A percentile compares a stretch with the other conserved stretches of the same genome.
Evolutionary conservation across 1,140 invertebrate species (phyloP).

Genomic region (Stegodyphus mimosarum): DNA sequence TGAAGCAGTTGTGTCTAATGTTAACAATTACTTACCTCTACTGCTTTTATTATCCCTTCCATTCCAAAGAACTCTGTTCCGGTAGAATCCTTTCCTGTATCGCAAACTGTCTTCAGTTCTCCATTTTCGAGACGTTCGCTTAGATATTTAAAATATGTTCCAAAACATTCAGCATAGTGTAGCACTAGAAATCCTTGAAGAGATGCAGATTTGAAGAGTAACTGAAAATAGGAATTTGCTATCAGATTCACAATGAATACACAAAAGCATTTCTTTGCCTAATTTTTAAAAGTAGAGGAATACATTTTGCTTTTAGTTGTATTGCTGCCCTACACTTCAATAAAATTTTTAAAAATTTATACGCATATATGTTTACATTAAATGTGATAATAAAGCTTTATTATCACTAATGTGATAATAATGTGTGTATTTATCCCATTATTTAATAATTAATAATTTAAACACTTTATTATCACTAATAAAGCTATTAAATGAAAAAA

Average conservation of each 20-base stretch:
- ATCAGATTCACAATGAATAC: no score
- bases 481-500: no score
- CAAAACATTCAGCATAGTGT: constrained; percentile 12
- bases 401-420: no score
- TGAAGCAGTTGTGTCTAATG: no score
- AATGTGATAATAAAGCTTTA: no score
- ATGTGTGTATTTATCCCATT: no score
- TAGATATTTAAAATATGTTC: constrained; percentile 29
- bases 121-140: constrained; percentile 18
- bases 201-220: constrained; percentile 31
- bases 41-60: constrained; percentile 38
- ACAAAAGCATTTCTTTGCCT: no score
- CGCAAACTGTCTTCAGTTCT: constrained; percentile 15
- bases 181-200: constrained; percentile 19
- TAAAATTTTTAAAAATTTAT: no score
- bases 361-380: no score
- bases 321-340: no score
- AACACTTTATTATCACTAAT: no score
- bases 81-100: constrained; percentile 4
- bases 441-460: no score
- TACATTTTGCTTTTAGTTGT: background rate
- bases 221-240: background rate
- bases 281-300: background rate
- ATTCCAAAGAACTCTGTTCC: constrained; percentile 31
- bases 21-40: constrained; percentile 6